Evolutionary conservation across 2,113 vertebrate species (phyloP).

Genomic region (Elaphurus davidianus): DNA sequence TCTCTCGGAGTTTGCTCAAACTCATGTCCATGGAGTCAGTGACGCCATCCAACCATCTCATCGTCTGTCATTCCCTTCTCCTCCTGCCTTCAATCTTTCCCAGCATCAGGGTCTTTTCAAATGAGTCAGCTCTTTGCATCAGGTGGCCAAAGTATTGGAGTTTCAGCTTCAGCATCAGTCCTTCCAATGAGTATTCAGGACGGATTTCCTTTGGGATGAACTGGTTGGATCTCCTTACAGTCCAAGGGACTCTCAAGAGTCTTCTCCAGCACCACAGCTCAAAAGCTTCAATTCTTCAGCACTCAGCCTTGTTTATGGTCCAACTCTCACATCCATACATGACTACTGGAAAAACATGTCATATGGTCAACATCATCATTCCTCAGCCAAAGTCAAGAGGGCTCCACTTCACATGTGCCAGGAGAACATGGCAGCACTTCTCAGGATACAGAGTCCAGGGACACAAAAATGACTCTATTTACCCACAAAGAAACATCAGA

Average conservation of each 20-base stretch:
- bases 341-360: neutral
- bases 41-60: neutral
- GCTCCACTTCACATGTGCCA: fast-evolving
- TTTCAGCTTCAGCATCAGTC: neutral
- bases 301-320: neutral
- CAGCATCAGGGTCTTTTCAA: neutral
- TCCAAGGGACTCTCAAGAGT: neutral
- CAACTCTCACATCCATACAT: neutral
- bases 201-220: neutral
- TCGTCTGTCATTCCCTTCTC: neutral
- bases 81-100: neutral
- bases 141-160: neutral
- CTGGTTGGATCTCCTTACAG: neutral
- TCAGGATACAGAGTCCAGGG: neutral
- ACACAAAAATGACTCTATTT: fast-evolving
- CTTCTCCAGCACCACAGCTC: neutral
- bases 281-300: neutral
- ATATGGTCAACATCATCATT: neutral
- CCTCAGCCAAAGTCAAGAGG: neutral
- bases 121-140: neutral
- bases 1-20: neutral
- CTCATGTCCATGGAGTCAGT: neutral
- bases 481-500: neutral
- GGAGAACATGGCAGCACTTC: too few species aligned
- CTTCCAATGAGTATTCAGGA: neutral